Base-by-base conservation (phyloP, 2,797 vertebrate genomes). In the Mus spretus region DNA sequence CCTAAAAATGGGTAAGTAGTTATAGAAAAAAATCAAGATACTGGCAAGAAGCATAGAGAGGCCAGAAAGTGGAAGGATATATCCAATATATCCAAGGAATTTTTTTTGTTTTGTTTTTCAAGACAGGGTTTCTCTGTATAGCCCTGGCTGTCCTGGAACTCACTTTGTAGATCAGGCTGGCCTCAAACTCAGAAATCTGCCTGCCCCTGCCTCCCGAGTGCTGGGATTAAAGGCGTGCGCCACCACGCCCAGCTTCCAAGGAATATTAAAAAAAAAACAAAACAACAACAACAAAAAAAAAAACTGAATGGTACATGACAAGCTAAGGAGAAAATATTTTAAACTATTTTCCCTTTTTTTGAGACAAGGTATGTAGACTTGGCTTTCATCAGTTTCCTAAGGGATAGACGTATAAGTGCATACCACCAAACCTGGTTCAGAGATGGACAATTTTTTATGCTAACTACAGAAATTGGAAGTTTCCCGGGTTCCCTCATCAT, bases 1-100 rank as follows among this genome's bases (percentile, higher is more conserved):
- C 10, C 40, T 88, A 65, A 95, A 89, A 91, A 61, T 92, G 65
- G 83, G 31, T 65, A 70, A 61, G 22, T 88, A 22, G 4, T 84
- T 89, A 22, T 80, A 88, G 34, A 87, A 82, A 79, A 91, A 90
- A 87, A 75, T 95, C 44, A 17, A 59, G n/a, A 57, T 57, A 47
- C 11, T 81, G 53, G 53, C 65, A 92, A 83, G 50, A 94, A 40
- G 40, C 67, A 13, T 7, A 14, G 22, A 14, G 22, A 79, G 70
- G 26, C 34, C 31, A 1, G 77, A 79, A 88, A 59, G 11, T 63
- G 19, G 74, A 65, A 24, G 15, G 24, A 40, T 40, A 40, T 40
- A 40, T 40, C 3, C 37, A 40, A 22, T 70, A 31, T 44, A 34
- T 50, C 78, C 55, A 93, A 81, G 74, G 89, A 72, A 90, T 72